A percentile compares a stretch with the other conserved stretches of the same genome.
Conservation (phyloP, 2,888 invertebrate genomes). For the Dastarcus helophoroides region DNA sequence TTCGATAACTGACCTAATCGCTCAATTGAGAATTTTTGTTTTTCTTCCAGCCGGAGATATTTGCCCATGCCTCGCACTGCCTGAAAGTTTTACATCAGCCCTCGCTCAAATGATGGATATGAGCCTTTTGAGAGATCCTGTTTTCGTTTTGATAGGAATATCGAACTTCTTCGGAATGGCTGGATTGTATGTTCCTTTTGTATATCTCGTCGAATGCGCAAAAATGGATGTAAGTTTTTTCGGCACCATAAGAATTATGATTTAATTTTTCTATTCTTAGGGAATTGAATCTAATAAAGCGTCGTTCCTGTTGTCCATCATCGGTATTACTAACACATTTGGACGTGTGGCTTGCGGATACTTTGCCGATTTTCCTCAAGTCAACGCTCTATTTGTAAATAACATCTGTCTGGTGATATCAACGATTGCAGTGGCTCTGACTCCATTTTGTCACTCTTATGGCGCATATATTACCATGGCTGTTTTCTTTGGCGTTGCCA, state of each 20-base stretch:
- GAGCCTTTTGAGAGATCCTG: constrained; percentile 75
- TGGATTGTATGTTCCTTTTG: constrained; percentile 93
- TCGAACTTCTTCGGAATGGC: constrained; percentile 97
- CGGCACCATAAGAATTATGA: neutral
- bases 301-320: constrained; percentile 66
- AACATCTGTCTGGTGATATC: constrained; percentile 85
- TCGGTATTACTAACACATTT: constrained; percentile 89
- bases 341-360: constrained; percentile 84
- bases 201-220: constrained; percentile 82
- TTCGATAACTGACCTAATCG: constrained; percentile 1
- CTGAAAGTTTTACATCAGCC: constrained; percentile 71
- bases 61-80: constrained; percentile 68
- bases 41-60: constrained; percentile 56
- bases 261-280: constrained; percentile 36
- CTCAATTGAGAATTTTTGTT: constrained; percentile 3
- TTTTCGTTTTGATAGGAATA: constrained; percentile 83
- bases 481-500: constrained; percentile 82
- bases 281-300: constrained; percentile 61
- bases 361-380: constrained; percentile 83
- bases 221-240: constrained; percentile 49
- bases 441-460: constrained; percentile 74
- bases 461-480: constrained; percentile 67
- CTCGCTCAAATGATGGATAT: constrained; percentile 86
- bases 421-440: constrained; percentile 71
- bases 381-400: constrained; percentile 86